Evolutionary conservation across 1,140 invertebrate genomes (phyloP).

Genomic region (Steinernema feltiae): DNA sequence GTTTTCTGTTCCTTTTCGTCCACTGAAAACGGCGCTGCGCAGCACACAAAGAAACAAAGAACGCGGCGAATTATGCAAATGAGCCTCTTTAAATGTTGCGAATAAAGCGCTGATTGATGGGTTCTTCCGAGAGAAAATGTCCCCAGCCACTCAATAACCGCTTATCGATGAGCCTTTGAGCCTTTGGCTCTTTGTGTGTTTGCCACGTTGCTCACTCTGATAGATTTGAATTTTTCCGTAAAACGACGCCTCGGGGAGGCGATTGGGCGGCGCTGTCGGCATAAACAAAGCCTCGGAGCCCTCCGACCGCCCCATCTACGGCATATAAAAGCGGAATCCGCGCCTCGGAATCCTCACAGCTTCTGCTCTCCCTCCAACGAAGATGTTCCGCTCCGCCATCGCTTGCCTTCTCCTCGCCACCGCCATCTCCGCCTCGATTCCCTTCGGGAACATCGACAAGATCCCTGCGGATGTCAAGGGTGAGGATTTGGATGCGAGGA

Average conservation of each 20-base stretch:
- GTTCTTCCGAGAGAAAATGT: neutral
- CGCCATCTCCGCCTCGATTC: neutral
- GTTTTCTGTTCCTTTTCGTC: too few relatives aligned
- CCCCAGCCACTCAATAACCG: neutral
- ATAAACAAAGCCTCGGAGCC: neutral
- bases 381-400: constrained; percentile 9
- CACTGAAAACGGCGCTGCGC: too few relatives aligned
- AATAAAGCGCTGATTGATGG: neutral
- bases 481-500: neutral
- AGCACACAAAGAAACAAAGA: too few relatives aligned
- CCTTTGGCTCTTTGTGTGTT: neutral
- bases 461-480: neutral
- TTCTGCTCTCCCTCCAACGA: neutral
- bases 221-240: neutral
- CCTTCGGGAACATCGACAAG: neutral
- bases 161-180: neutral
- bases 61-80: neutral
- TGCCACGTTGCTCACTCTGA: neutral
- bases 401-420: neutral
- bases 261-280: neutral
- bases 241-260: neutral
- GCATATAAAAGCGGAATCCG: constrained; percentile 1
- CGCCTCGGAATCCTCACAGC: neutral
- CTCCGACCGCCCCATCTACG: constrained; percentile 3
- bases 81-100: neutral